phyloP scores from a whole-genome alignment of 2,888 invertebrate genomes.

The Torymus tubicola region DNA sequence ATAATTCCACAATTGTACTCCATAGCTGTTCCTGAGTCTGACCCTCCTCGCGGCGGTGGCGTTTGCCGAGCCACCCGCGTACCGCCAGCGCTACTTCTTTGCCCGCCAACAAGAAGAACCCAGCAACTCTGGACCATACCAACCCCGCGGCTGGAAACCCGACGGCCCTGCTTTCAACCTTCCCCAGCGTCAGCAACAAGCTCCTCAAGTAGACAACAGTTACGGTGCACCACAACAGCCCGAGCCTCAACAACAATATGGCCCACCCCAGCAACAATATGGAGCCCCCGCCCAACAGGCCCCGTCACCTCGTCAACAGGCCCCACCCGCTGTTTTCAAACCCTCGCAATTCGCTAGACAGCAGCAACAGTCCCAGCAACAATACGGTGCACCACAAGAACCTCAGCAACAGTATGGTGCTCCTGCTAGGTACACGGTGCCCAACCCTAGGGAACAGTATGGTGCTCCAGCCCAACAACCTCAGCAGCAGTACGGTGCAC shows the following conservation, averaged over 20 bases:
- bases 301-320: slow-evolving; percentile 27
- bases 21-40: slow-evolving; percentile 73
- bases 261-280: slow-evolving; percentile 61
- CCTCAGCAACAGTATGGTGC: slow-evolving; percentile 63
- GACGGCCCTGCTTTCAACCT: slow-evolving; percentile 76
- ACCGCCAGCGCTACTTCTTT: slow-evolving; percentile 71
- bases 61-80: slow-evolving; percentile 76
- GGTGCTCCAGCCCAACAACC: slow-evolving; percentile 52
- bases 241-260: slow-evolving; percentile 62
- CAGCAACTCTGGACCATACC: slow-evolving; percentile 72
- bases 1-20: not conserved
- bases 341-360: slow-evolving; percentile 59
- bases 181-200: slow-evolving; percentile 71
- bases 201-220: slow-evolving; percentile 60
- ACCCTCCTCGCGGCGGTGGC: slow-evolving; percentile 73
- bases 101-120: slow-evolving; percentile 70
- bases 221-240: slow-evolving; percentile 70
- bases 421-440: slow-evolving; percentile 34
- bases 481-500: slow-evolving; percentile 59
- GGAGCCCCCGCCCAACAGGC: slow-evolving; percentile 58
- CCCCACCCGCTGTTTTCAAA: not conserved
- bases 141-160: slow-evolving; percentile 76
- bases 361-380: slow-evolving; percentile 52
- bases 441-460: slow-evolving; percentile 60
- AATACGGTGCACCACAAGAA: slow-evolving; percentile 63